A percentile compares a stretch with the other conserved stretches of the same genome.
Conservation (phyloP, 2,888 invertebrate species). For the Pterobdella sp. region DNA sequence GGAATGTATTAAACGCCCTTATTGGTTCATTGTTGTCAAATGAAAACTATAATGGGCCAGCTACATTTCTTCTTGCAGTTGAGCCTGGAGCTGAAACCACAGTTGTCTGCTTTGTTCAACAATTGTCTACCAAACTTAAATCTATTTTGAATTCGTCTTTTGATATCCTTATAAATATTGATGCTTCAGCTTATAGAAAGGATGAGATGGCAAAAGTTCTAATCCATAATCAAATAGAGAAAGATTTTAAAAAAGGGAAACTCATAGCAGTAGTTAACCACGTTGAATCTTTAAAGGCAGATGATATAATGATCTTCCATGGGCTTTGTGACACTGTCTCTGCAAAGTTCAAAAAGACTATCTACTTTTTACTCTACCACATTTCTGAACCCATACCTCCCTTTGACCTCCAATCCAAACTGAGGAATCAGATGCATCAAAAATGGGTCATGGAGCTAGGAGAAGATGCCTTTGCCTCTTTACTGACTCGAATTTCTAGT, state of each 20-base stretch:
- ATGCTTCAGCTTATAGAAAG: not conserved
- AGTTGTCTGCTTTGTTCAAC: not conserved
- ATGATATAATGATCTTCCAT: constrained; percentile 43
- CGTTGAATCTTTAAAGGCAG: constrained; percentile 41
- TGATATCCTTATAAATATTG: not conserved
- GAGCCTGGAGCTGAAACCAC: not conserved
- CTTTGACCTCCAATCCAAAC: not conserved
- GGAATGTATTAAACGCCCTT: not conserved
- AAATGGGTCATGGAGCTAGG: constrained; percentile 41
- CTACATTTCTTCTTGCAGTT: not conserved
- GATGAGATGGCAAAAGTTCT: constrained; percentile 33
- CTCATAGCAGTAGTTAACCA: constrained; percentile 41
- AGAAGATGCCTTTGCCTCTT: constrained; percentile 41
- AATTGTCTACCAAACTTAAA: not conserved
- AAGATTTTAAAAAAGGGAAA: constrained; percentile 34
- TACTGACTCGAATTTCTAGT: constrained; percentile 43
- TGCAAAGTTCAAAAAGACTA: constrained; percentile 44
- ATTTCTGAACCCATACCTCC: not conserved
- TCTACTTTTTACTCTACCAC: constrained; percentile 41
- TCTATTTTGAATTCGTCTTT: not conserved
- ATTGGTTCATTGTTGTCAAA: not conserved
- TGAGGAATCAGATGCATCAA: constrained; percentile 37
- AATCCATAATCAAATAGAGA: constrained; percentile 39
- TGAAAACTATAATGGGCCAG: not conserved
- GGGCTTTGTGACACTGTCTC: constrained; percentile 46